These are phyloP conservation scores for Aleiodes sp. DNA, from an alignment of 1,140 invertebrate species.

Conservation along the genomic window DNA sequence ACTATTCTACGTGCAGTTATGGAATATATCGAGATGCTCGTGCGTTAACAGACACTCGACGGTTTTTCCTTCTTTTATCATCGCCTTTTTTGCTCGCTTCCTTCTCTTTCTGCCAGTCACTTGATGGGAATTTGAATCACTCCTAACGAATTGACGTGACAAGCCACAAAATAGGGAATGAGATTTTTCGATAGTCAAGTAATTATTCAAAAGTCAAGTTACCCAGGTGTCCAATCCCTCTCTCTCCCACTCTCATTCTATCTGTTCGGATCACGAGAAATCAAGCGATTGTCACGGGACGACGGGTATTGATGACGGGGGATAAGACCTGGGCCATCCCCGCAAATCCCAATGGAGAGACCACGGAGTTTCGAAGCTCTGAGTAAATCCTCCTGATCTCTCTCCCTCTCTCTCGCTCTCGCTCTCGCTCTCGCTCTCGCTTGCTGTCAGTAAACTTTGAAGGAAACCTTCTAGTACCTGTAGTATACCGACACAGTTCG, in stretches of 20 bases:
- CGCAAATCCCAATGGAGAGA: constrained; percentile 33
- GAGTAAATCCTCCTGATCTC: not conserved
- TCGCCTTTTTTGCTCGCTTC: not conserved
- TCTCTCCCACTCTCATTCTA: too few relatives aligned
- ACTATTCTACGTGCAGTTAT: constrained; percentile 5
- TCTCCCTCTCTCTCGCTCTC: too few relatives aligned
- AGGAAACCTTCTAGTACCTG: too few relatives aligned
- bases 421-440: too few relatives aligned
- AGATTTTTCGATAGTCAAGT: not conserved
- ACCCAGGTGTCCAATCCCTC: not conserved
- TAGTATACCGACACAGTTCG: too few relatives aligned
- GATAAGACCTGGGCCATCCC: constrained; percentile 14
- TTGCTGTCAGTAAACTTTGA: too few relatives aligned
- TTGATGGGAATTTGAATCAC: not conserved
- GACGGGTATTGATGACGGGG: constrained; percentile 37
- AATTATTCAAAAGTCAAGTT: constrained; percentile 28
- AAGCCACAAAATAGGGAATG: not conserved
- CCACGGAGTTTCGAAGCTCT: not conserved
- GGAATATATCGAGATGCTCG: not conserved
- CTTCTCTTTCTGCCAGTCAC: not conserved
- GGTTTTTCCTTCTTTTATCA: not conserved
- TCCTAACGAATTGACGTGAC: not conserved
- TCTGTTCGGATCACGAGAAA: constrained; percentile 19
- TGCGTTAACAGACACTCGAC: not conserved
- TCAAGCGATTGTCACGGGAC: constrained; percentile 26